Base-by-base conservation (phyloP, 2,113 vertebrate genomes). In the Tauraco erythrolophus region DNA sequence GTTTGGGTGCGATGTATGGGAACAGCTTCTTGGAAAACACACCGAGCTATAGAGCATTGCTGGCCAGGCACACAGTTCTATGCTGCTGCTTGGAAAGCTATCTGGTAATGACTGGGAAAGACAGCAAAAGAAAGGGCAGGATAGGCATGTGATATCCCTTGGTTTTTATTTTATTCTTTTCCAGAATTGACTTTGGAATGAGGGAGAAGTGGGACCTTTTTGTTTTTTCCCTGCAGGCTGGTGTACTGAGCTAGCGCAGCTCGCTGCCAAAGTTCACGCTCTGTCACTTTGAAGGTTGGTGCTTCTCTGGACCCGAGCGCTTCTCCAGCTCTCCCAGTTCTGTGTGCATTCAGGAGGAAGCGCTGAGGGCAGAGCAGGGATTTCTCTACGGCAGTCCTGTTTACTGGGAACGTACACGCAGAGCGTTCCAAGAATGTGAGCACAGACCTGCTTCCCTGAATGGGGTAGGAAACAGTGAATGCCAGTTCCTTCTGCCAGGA, bases 261-360 rank as follows among this genome's bases (percentile, higher is more conserved):
- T 66, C 14, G 0, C 84, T 58, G 85, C 79, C 45, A 3, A 9
- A 61, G 7, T 1, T 79, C 60, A 37, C 54, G 2, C 9, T 0
- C 0, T 0, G 10, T 33, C 18, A 33, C 51, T 7, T 23, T 2
- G 37, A 17, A 28, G 41, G 65, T 3, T n/a, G 66, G 69, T 79
- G 10, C 35, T 60, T 51, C 68, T 70, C 77, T 61, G 1, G 3
- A 39, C 56, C 41, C 0, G 9, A 70, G 71, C 2, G n/a, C 45
- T 45, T n/a, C 51, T 5, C 16, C 45, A 50, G 74, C 46, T 0
- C 69, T 62, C 25, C 23, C 0, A n/a, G 61, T 4, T 60, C 0
- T 9, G 60, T 5, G 83, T 6, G 78, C 14, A 2, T 0, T n/a
- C 41, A 4, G 70, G 75, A 56, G 62, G 65, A 45, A 51, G 35